Conservation (phyloP, 2,888 invertebrate species). For the Laothoe populi region DNA sequence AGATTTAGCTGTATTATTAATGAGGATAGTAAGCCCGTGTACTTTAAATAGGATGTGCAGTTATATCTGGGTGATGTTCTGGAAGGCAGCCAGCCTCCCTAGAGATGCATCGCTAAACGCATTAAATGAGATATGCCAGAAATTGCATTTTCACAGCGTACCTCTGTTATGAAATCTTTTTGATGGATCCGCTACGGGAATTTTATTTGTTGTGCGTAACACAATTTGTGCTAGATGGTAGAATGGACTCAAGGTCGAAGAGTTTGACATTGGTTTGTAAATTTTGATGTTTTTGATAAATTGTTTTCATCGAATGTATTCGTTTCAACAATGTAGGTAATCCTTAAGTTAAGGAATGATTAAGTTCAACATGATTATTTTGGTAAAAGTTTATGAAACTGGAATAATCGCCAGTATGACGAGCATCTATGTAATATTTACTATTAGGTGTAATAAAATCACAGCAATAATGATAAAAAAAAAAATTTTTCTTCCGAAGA, state of each 20-base stretch:
- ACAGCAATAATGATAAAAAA: too few relatives aligned
- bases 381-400: too few relatives aligned
- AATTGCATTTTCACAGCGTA: conserved; percentile 53
- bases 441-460: too few relatives aligned
- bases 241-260: background rate
- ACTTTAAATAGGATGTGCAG: conserved; percentile 18
- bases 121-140: conserved; percentile 49
- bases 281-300: too few relatives aligned
- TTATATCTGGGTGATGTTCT: conserved; percentile 27
- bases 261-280: background rate
- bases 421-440: too few relatives aligned
- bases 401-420: too few relatives aligned
- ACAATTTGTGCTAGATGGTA: background rate
- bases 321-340: too few relatives aligned
- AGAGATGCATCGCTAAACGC: conserved; percentile 49
- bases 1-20: conserved; percentile 9
- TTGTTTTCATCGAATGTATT: too few relatives aligned
- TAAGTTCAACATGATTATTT: too few relatives aligned
- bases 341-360: too few relatives aligned
- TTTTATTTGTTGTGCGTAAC: background rate
- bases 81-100: conserved; percentile 38
- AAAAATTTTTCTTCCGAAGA: too few relatives aligned
- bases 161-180: conserved; percentile 34
- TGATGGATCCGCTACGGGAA: background rate
- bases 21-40: conserved; percentile 17